Base-by-base conservation (phyloP, 2,113 vertebrate genomes). In the Thunnus thynnus region DNA sequence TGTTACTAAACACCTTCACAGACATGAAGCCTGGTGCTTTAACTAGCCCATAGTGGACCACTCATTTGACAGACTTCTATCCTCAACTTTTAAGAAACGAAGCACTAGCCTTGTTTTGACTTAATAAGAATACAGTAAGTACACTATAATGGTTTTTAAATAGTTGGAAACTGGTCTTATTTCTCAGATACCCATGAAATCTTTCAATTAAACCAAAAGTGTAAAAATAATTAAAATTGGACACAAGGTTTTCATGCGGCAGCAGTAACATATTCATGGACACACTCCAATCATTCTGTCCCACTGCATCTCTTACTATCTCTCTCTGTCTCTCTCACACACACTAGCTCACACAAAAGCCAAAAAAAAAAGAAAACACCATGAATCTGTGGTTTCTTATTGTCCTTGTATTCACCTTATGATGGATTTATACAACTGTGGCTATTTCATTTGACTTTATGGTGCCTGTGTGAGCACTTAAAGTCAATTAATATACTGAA, bases 401-500 rank as follows among this genome's bases (percentile, higher is more conserved):
- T 69, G 46, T 76, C 52, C 72, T 66, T 84, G 60, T 55, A 72
- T 78, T 85, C 66, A 81, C 63, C 54, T 84, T 62, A 25, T 32
- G 50, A 54, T 48, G 30, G 48, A 73, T 82, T 83, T 67, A 25
- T 58, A 54, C 44, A 72, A 73, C 56, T 84, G 58, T 18, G 65
- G 82, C 50, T 71, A 57, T 79, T 89, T 79, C 61, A 36, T 87
- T 86, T 79, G 68, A 82, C 76, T 89, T 85, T 32, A 83, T 55
- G n/a, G 51, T 48, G 7, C 83, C 76, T 25, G 54, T 46, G 76
- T 78, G 88, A 84, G 63, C 69, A 72, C n/a, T 90, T 81, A 83
- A 84, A 76, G 70, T 79, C 82, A 90, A 92, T 90, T 83, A 85
- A 81, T 84, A 78, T 70, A 81, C 72, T 61, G 41, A 90, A 83